Conservation (phyloP, 2,797 vertebrate species). For the Pygocentrus nattereri region DNA sequence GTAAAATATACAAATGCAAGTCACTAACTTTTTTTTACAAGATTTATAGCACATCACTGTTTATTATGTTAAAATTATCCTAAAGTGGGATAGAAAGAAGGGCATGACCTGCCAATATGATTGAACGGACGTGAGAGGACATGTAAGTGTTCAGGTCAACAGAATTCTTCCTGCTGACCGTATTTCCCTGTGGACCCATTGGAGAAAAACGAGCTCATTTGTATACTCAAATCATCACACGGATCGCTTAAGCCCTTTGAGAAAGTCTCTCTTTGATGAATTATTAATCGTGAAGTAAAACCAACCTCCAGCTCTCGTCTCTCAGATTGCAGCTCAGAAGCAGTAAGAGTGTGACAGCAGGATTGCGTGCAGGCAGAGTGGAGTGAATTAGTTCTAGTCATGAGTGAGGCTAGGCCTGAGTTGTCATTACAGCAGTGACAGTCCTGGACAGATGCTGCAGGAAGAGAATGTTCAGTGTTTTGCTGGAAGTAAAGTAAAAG, state of each 20-base stretch:
- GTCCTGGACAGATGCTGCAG: background rate
- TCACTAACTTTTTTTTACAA: no score
- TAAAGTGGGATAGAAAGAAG: background rate
- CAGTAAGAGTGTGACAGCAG: slow-evolving; percentile 1
- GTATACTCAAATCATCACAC: slow-evolving; percentile 15
- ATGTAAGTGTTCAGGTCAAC: slow-evolving; percentile 36
- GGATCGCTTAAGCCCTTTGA: slow-evolving; percentile 38
- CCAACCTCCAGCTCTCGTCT: slow-evolving; percentile 15
- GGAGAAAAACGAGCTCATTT: slow-evolving; percentile 37
- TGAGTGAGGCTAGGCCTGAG: slow-evolving; percentile 8
- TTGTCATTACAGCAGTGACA: background rate
- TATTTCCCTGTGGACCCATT: slow-evolving; percentile 22
- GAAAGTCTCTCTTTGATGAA: slow-evolving; percentile 43
- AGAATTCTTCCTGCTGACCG: slow-evolving; percentile 17
- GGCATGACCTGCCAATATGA: slow-evolving; percentile 7
- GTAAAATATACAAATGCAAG: no score
- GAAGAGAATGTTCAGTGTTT: background rate
- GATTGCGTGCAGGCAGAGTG: background rate
- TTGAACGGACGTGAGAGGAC: slow-evolving; percentile 13
- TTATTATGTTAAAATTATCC: background rate
- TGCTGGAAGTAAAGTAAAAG: background rate
- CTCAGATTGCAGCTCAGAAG: background rate
- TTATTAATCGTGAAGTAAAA: slow-evolving; percentile 53
- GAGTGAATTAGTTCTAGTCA: slow-evolving; percentile 19
- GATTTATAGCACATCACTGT: no score